Evolutionary conservation across 2,113 vertebrate species (phyloP).

Genomic region (Melanotaenia duboulayi): DNA sequence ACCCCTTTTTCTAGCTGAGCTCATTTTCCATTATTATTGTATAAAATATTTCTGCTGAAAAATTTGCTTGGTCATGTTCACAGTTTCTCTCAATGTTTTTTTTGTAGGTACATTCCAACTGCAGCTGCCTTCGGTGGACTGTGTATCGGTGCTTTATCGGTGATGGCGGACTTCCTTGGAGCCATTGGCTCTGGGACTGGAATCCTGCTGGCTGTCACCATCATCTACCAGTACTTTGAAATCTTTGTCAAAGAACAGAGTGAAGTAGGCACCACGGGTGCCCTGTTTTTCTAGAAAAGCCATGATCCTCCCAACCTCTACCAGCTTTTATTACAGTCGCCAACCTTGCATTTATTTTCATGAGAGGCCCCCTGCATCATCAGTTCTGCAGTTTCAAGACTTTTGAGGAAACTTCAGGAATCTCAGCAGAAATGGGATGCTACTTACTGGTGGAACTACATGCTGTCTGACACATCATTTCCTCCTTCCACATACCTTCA

Average conservation of each 20-base stretch:
- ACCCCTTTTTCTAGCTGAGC: no score
- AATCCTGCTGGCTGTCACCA: slow-evolving; percentile 96
- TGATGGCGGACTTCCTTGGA: slow-evolving; percentile 96
- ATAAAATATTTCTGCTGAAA: no score
- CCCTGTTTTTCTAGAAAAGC: slow-evolving; percentile 91
- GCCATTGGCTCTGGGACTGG: slow-evolving; percentile 99
- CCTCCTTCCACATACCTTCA: slow-evolving; percentile 20
- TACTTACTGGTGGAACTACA: slow-evolving; percentile 17
- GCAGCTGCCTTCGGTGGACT: slow-evolving; percentile 97
- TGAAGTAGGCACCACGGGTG: slow-evolving; percentile 96
- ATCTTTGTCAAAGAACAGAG: slow-evolving; percentile 99
- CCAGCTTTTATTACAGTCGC: slow-evolving; percentile 51
- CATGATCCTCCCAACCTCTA: slow-evolving; percentile 3
- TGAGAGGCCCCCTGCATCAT: slow-evolving; percentile 49
- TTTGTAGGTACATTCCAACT: slow-evolving; percentile 94
- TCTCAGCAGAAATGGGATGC: slow-evolving; percentile 34
- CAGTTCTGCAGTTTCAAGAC: slow-evolving; percentile 43
- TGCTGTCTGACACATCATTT: slow-evolving; percentile 14
- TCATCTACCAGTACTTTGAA: slow-evolving; percentile 99
- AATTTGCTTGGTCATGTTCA: no score
- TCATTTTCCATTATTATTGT: no score
- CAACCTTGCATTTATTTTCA: slow-evolving; percentile 52
- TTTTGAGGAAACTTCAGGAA: slow-evolving; percentile 44
- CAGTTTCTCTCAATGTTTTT: background rate
- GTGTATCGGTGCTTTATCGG: slow-evolving; percentile 96